phyloP scores from a whole-genome alignment of 2,797 vertebrate genomes.

The Typhlichthys subterraneus region DNA sequence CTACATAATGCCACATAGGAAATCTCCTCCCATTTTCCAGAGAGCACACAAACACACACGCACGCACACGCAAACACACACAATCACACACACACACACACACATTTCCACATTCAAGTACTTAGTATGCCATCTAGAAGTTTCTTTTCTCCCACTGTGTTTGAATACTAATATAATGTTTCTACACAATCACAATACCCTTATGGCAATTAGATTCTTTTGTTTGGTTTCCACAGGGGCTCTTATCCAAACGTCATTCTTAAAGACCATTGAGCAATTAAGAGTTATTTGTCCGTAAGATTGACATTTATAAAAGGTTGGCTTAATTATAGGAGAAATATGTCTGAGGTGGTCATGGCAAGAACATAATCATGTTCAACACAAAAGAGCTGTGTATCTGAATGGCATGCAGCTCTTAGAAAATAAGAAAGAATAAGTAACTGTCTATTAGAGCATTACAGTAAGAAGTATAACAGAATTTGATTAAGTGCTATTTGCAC shows the following conservation, averaged over 20 bases:
- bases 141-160: conserved; percentile 78
- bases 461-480: conserved; percentile 21
- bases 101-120: conserved; percentile 43
- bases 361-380: conserved; percentile 25
- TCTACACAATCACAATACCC: conserved; percentile 76
- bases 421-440: conserved; percentile 5
- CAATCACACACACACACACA: conserved; percentile 19
- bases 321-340: conserved; percentile 69
- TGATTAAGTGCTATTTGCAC: conserved; percentile 4
- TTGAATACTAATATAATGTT: conserved; percentile 80
- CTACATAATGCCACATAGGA: conserved; percentile 80
- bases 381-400: conserved; percentile 35
- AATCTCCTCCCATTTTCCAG: conserved; percentile 73
- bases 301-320: conserved; percentile 77
- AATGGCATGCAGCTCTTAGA: conserved; percentile 26
- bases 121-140: conserved; percentile 79
- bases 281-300: conserved; percentile 81
- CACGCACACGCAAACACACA: conserved; percentile 47
- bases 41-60: conserved; percentile 53
- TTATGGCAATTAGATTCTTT: conserved; percentile 81
- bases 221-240: conserved; percentile 78
- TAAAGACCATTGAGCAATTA: conserved; percentile 78
- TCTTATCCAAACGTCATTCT: conserved; percentile 72
- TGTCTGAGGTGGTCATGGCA: conserved; percentile 56
- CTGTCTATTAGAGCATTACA: conserved; percentile 4